Conservation (phyloP, 35 echinoderm and acorn worm species). For the Lytechinus variegatus region DNA sequence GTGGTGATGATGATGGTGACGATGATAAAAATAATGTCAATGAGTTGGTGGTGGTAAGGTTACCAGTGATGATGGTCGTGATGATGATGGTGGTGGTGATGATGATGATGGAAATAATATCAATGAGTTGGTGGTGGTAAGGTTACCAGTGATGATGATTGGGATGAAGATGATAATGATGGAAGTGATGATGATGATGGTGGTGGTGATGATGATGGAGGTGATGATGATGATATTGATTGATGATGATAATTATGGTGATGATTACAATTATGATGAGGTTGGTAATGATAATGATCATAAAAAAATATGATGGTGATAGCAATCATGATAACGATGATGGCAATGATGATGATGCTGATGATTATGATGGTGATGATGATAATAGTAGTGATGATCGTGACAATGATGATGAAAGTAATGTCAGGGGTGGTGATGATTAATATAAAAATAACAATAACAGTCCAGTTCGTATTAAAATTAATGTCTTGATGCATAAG, state of each 20-base stretch:
- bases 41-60: not conserved
- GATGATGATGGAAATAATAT: not conserved
- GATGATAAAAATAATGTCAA: not conserved
- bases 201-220: not conserved
- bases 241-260: not conserved
- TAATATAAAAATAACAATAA: no score
- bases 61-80: not conserved
- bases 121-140: not conserved
- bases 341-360: no score
- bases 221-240: not conserved
- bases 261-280: not conserved
- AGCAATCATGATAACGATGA: no score
- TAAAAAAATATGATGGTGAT: not conserved
- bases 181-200: not conserved
- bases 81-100: not conserved
- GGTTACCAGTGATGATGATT: not conserved
- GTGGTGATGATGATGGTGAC: not conserved
- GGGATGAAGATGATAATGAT: not conserved
- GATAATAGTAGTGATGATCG: not conserved
- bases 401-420: no score
- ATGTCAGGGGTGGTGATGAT: no score
- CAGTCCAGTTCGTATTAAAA: no score
- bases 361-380: not conserved
- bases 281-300: not conserved
- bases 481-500: no score